phyloP scores from a whole-genome alignment of 2,113 vertebrate species.

The Heterotilapia buettikoferi region DNA sequence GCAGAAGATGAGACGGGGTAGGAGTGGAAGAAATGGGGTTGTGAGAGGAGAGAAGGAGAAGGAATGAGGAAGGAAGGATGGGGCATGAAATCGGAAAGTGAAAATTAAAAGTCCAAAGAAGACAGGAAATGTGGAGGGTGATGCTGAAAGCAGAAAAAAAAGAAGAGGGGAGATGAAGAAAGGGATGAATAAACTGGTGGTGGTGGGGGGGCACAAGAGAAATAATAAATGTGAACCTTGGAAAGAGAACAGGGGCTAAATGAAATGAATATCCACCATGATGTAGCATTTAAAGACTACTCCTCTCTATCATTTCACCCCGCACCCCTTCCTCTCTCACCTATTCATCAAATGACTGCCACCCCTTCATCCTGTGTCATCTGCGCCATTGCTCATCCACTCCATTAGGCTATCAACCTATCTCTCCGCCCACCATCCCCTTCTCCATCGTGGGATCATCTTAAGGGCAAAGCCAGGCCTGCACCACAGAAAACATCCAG shows the following conservation, averaged over 20 bases:
- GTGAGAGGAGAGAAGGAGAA: not conserved
- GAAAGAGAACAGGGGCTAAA: not conserved
- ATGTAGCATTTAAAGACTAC: constrained; percentile 28
- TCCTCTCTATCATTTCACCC: constrained; percentile 20
- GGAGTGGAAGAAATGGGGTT: not conserved
- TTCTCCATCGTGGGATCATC: not conserved
- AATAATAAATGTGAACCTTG: not conserved
- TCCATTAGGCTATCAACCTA: constrained; percentile 45
- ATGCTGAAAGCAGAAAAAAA: not conserved
- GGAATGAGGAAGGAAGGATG: not conserved
- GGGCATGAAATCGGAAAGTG: not conserved
- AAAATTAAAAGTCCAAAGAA: not conserved
- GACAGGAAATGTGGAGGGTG: not conserved
- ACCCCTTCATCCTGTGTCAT: constrained; percentile 43
- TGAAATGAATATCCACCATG: constrained; percentile 7
- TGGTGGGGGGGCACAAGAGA: not conserved
- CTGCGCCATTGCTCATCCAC: constrained; percentile 48
- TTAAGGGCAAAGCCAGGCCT: not conserved
- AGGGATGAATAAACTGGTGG: not conserved
- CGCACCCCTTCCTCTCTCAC: constrained; percentile 10
- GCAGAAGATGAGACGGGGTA: constrained; percentile 21
- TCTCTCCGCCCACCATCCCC: not conserved
- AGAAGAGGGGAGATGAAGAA: not conserved
- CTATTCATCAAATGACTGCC: constrained; percentile 49
- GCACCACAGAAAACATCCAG: not conserved